Evolutionary conservation across 1,140 invertebrate species (phyloP), one percentile per base, ranked within the genome.

Genomic region (Bacillus rossius): DNA sequence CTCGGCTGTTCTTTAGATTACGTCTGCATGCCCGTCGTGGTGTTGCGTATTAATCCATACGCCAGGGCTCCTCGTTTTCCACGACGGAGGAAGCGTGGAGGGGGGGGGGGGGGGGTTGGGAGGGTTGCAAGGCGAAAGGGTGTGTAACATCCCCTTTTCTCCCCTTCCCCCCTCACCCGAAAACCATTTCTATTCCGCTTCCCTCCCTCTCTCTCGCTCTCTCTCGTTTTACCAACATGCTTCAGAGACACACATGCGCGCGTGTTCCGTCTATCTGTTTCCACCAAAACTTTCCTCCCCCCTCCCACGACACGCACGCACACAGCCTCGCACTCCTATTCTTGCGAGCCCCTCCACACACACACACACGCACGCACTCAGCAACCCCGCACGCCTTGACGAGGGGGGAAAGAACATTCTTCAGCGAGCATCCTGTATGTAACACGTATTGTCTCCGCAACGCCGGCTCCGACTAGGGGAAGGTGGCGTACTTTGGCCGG

Each of bases 21-120:
- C 48, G 48, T 50, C 42, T 45, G 48, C 29, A 23, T 50, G 48
- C 37, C 25, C 37, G 48, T 48, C 0, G 16, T 19, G 48, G 48
- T 50, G 48, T 50, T 50, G 48, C 25, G 48, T 50, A 50, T 50
- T 50, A 50, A 50, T 50, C 48, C 48, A 50, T 29, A 50, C 48
- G 34, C 48, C 34, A 23, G 37, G 48, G 48, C 48, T 50, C 34
- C 48, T 50, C 48, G 34, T 50, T 50, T 29, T 34, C 48, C 34
- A 22, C 16, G 48, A 34, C 26, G 29, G 10, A 34, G 29, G 29
- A 10, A 34, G 29, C 4, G 29, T 4, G 29, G 29, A 10, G 4
- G 29, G 29, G n/a, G 29, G 10, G 29, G 10, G 29, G 29, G 29
- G 29, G 29, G 4, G 29, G 29, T 34, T 34, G n/a, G n/a, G n/a